Base-by-base conservation (phyloP, 2,888 invertebrate species). In the Heliconius hortense region DNA sequence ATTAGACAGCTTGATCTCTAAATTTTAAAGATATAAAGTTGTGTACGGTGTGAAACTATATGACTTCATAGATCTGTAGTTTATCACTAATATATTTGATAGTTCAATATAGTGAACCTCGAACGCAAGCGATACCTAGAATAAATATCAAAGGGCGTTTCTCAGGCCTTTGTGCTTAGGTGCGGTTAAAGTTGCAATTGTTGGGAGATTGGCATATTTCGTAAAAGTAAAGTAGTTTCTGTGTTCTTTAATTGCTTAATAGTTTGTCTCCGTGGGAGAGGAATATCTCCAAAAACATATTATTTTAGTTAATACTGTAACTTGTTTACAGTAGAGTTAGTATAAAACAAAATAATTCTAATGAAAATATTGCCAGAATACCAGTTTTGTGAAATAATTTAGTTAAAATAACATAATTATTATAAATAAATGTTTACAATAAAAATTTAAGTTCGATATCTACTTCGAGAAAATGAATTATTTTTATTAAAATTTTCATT, bases 121-220 rank as follows among this genome's bases (percentile, higher is more conserved):
- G 35, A 71, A 26, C 18, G 59, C 24, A 64, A 78, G 48, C 74
- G 68, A 72, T 76, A 74, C 59, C 59, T 24, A 53, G 24, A 74
- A 74, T 68, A 78, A 78, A 76, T 68, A 76, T 76, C 76, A 78
- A 78, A 78, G 76, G 74, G 76, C 73, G 72, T 63, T 72, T 72
- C 66, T 64, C 71, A 73, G 72, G 76, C 76, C 76, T 76, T 77
- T 77, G 77, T 77, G 73, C 64, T 74, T 48, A 77, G 77, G 76
- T 74, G 77, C 71, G 74, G 77, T 68, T 74, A 53, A 72, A 76
- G 76, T 76, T 77, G 75, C 77, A 71, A 48, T 74, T 75, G 70
- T 63, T 62, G 73, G 73, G 67, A 74, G 76, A 77, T 76, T 72
- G 76, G 74, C 74, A 59, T 73, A 71, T 77, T 77, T 71, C 77